Conservation (phyloP, 2,113 vertebrate species). For the Carassius auratus region DNA sequence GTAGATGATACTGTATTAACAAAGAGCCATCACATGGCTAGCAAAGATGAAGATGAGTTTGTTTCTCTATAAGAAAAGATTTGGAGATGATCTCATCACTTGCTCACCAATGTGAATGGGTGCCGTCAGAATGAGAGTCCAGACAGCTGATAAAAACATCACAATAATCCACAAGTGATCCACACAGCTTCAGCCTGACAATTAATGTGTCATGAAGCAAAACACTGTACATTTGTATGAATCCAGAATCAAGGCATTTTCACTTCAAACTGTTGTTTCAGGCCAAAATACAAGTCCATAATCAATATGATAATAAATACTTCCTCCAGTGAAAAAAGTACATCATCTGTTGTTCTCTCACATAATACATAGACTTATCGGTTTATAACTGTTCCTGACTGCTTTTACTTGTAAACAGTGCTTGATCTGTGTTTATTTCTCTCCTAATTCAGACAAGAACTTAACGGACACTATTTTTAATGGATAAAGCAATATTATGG, state of each 20-base stretch:
- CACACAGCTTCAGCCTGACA: not conserved
- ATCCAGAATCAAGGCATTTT: not conserved
- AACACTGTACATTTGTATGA: not conserved
- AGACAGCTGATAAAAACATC: too few species aligned
- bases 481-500: not conserved
- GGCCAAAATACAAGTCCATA: not conserved
- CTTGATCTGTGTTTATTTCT: not conserved
- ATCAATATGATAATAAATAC: not conserved
- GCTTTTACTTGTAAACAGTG: not conserved
- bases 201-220: not conserved
- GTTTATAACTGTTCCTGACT: too few species aligned
- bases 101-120: not conserved
- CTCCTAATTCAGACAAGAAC: too few species aligned
- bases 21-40: not conserved
- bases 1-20: not conserved
- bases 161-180: not conserved
- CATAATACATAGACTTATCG: not conserved
- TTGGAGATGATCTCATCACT: not conserved
- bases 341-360: not conserved
- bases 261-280: not conserved
- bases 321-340: not conserved
- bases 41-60: not conserved
- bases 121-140: not conserved
- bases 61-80: not conserved
- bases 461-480: too few species aligned